Percentiles rank a stretch among this genome's conserved stretches.
Conservation (phyloP, 2,888 invertebrate genomes). For the Mamestra brassicae region DNA sequence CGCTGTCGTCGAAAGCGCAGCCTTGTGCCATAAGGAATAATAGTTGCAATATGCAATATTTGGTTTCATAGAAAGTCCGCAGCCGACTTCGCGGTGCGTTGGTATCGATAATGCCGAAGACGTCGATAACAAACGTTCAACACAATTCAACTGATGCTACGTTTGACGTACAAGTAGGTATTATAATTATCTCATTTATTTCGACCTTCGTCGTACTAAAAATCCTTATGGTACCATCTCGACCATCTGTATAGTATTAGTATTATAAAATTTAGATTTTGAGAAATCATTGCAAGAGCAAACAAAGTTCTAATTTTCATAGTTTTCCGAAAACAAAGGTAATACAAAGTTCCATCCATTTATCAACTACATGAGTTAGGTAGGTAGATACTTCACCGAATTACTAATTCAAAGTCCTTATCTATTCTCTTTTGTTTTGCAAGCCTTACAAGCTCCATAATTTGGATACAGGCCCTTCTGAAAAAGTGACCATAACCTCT, state of each 20-base stretch:
- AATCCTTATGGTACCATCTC: not conserved
- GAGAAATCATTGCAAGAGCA: not conserved
- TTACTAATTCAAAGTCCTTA: not conserved
- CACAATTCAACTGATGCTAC: slow-evolving; percentile 1
- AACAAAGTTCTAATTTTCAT: not conserved
- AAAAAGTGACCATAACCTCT: not conserved
- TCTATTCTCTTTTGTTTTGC: slow-evolving; percentile 10
- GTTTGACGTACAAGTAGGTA: slow-evolving; percentile 20
- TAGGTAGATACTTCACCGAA: not conserved
- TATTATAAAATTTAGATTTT: not conserved
- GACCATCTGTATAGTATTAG: not conserved
- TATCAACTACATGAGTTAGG: not conserved
- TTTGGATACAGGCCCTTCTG: slow-evolving; percentile 24
- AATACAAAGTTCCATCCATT: not conserved
- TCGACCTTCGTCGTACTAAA: not conserved
- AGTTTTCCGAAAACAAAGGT: not conserved
- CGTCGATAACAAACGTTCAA: not conserved
- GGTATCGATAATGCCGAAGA: not conserved
- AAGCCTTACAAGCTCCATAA: slow-evolving; percentile 34
- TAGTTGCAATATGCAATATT: not conserved
- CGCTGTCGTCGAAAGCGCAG: not conserved
- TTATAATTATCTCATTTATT: not conserved
- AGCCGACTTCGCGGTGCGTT: not conserved
- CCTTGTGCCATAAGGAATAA: not conserved
- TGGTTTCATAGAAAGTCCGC: slow-evolving; percentile 26